Base-by-base conservation (phyloP, 1,140 invertebrate genomes). In the Penaeus indicus region DNA sequence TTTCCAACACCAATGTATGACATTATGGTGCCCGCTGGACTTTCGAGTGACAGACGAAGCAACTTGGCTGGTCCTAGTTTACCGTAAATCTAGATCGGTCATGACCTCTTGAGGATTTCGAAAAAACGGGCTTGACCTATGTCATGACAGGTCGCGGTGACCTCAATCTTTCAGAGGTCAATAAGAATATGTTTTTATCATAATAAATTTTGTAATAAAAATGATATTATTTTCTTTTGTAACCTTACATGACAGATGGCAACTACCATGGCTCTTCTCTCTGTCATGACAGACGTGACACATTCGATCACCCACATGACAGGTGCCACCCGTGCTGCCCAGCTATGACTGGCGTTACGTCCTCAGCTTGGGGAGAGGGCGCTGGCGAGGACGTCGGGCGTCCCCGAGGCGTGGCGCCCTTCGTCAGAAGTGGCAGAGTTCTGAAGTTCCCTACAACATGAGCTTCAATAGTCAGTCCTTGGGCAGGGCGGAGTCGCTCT, bases 401-500 rank as follows among this genome's bases (percentile, higher is more conserved):
- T 27, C 25, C 25, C 8, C 62, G 47, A 77, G 47, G 27, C 62
- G 61, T 63, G 27, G 63, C 63, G n/a, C 21, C 25, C 25, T 63
- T 63, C 54, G 54, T 54, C 54, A 54, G 54, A 54, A 54, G 11
- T 13, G 54, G 54, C 54, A 54, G 54, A 80, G 42, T 79, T 79
- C 22, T 79, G 47, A 54, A 84, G 67, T 75, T 84, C 75, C 62
- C 64, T 86, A 86, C 60, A 86, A 62, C 67, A 77, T 84, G 67
- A 90, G 54, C n/a, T 86, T 81, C n/a, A 90, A 60, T n/a, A 85
- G 83, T 91, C 88, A 92, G 85, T 92, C 92, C 83, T 97, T 97
- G 25, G 96, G 96, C 91, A 97, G 93, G 63, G 96, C 96, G 90
- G 95, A 96, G 91, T 97, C 96, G 92, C 96, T 97, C 93, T 97